Conservation (phyloP, 2,888 invertebrate genomes). For the Anoplius nigerrimus region DNA sequence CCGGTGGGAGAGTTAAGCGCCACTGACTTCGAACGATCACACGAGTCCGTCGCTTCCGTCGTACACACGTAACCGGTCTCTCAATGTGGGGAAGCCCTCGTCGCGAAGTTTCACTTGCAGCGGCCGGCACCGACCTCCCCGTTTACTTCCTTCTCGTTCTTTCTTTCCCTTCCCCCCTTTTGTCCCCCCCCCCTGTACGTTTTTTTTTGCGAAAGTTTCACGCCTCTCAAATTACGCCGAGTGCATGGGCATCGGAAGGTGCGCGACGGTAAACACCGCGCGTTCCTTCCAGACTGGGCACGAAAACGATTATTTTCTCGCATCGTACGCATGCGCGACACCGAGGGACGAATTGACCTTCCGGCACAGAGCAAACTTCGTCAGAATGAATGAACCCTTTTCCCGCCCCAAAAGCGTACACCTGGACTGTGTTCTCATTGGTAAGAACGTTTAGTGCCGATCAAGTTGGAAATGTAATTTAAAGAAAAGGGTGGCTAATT, state of each 20-base stretch:
- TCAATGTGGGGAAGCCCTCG: conserved; percentile 31
- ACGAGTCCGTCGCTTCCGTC: not conserved
- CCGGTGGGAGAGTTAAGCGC: not conserved
- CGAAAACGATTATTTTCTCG: too few relatives aligned
- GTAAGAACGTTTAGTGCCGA: too few relatives aligned
- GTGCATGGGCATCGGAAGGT: conserved; percentile 7
- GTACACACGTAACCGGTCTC: conserved; percentile 32
- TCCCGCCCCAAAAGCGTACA: too few relatives aligned
- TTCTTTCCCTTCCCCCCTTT: too few relatives aligned
- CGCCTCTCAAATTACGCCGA: conserved; percentile 24
- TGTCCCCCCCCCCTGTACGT: too few relatives aligned
- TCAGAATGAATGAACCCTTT: too few relatives aligned
- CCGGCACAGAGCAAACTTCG: too few relatives aligned
- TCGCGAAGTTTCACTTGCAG: conserved; percentile 34
- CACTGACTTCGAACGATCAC: not conserved
- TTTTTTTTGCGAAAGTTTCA: conserved; percentile 29
- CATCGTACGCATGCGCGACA: too few relatives aligned
- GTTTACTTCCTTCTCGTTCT: conserved; percentile 15
- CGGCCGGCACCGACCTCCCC: conserved; percentile 14
- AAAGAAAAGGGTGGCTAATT: too few relatives aligned
- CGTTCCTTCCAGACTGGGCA: not conserved
- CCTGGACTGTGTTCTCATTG: too few relatives aligned
- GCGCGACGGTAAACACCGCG: conserved; percentile 4
- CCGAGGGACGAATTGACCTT: too few relatives aligned
- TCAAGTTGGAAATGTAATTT: too few relatives aligned